These are phyloP conservation scores for Pipistrellus pygmaeus DNA, from an alignment of 2,797 vertebrate species.

Conservation along the genomic window DNA sequence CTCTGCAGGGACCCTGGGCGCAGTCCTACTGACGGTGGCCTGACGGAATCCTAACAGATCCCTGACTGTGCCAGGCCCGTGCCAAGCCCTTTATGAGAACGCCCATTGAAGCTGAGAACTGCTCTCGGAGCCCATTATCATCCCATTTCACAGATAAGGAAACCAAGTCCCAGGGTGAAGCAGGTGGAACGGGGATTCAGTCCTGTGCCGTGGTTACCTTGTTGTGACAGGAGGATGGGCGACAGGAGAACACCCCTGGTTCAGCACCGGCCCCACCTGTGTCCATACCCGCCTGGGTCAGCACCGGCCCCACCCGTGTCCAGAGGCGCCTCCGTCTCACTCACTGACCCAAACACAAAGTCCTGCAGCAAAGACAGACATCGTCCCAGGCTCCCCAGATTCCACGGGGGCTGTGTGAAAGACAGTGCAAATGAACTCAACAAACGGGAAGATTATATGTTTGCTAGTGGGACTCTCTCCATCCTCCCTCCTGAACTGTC, in stretches of 20 bases:
- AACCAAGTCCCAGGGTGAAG: not conserved
- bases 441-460: not conserved
- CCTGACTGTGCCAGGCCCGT: rapidly evolving
- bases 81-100: not conserved
- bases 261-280: too few species aligned
- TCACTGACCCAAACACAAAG: not conserved
- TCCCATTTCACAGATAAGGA: not conserved
- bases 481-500: not conserved
- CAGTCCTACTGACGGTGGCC: not conserved
- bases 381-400: rapidly evolving
- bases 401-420: not conserved
- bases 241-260: too few species aligned
- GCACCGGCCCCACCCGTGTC: not conserved
- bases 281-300: too few species aligned
- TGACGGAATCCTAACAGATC: rapidly evolving
- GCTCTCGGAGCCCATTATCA: not conserved
- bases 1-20: not conserved
- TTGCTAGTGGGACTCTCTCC: not conserved
- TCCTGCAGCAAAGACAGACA: not conserved
- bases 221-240: too few species aligned
- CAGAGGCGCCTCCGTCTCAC: rapidly evolving
- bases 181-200: not conserved
- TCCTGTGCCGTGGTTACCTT: not conserved
- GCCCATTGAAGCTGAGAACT: not conserved
- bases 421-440: too few species aligned